phyloP scores from a whole-genome alignment of 2,113 vertebrate species.

The Nesogale talazaci region DNA sequence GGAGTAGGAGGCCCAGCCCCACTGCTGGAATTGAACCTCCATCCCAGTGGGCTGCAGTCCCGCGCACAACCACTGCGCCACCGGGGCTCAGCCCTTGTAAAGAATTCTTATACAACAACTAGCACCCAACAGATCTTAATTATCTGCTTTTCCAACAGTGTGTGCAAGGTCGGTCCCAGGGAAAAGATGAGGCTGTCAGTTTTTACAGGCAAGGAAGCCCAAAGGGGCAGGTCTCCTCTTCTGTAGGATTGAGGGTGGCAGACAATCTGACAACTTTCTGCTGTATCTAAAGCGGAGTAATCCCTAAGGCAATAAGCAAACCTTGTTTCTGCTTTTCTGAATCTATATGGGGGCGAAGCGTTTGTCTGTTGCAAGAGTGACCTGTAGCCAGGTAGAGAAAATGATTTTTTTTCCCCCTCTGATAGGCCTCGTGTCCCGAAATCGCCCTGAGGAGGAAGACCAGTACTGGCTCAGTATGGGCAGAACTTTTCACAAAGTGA shows the following conservation, averaged over 20 bases:
- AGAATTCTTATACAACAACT: background rate
- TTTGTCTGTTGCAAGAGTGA: background rate
- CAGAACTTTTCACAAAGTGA: conserved; percentile 97
- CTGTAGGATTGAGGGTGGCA: background rate
- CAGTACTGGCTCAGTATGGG: conserved; percentile 99
- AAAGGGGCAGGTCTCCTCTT: too few species aligned
- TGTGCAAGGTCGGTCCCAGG: too few species aligned
- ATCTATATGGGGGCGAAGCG: background rate
- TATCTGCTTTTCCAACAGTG: background rate
- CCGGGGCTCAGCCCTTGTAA: too few species aligned
- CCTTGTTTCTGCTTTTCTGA: conserved; percentile 18
- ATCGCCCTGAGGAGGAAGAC: conserved; percentile 93
- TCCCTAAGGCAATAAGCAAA: background rate
- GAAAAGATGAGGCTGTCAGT: too few species aligned
- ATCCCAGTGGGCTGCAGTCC: too few species aligned
- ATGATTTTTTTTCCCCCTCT: background rate
- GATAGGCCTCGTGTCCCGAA: conserved; percentile 94
- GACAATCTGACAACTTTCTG: background rate
- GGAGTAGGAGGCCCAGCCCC: too few species aligned
- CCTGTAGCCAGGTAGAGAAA: background rate
- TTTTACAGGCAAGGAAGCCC: too few species aligned
- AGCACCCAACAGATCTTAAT: background rate
- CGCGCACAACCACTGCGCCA: too few species aligned
- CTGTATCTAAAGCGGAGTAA: background rate
- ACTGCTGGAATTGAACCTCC: too few species aligned